phyloP scores from a whole-genome alignment of 2,797 vertebrate genomes.

The Propithecus deckenii region DNA sequence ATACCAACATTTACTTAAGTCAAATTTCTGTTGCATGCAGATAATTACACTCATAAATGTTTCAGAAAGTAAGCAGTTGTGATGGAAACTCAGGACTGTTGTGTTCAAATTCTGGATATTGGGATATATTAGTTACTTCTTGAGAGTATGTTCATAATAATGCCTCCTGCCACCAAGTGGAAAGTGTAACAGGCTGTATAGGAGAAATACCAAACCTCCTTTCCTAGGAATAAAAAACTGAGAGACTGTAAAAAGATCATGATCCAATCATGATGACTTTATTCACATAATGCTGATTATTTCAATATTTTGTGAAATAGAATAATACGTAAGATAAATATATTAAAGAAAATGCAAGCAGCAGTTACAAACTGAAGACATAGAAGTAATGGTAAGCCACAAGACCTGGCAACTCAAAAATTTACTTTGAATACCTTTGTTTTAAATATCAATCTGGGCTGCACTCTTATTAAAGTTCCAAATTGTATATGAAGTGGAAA shows the following conservation, averaged over 20 bases:
- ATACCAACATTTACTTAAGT: neutral
- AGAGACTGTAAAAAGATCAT: neutral
- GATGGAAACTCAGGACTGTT: neutral
- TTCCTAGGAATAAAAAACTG: neutral
- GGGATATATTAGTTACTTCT: neutral
- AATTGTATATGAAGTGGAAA: neutral
- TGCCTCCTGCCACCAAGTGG: too few species aligned
- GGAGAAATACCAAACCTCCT: neutral
- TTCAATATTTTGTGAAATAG: neutral
- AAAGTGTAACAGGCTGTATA: neutral
- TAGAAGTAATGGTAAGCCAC: neutral
- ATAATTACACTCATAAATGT: neutral
- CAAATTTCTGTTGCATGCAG: neutral
- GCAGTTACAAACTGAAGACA: neutral
- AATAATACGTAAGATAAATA: neutral
- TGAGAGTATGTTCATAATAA: neutral
- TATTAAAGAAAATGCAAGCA: neutral
- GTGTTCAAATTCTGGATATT: neutral
- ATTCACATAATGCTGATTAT: neutral
- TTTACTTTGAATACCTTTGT: neutral
- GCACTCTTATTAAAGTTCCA: neutral
- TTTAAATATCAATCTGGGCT: neutral
- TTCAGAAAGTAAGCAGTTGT: neutral
- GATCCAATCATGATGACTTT: neutral
- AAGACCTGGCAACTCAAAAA: neutral